These are phyloP conservation scores for Psix sp. DNA, from an alignment of 1,140 invertebrate genomes.

Conservation along the genomic window DNA sequence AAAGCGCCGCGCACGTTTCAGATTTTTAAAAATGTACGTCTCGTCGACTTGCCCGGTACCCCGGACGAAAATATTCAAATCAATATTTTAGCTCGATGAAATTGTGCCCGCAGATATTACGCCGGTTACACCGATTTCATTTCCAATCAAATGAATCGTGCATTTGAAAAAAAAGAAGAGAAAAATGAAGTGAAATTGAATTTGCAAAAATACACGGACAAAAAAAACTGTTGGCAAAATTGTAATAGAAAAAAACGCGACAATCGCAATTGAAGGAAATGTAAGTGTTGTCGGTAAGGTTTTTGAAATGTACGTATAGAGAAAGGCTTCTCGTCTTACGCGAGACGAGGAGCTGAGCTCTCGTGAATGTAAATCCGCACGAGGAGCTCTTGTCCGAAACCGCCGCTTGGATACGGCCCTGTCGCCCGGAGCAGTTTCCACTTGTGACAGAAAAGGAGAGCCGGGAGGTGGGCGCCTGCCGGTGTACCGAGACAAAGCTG, in stretches of 20 bases:
- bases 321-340: conserved; percentile 44
- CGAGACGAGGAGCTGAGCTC: conserved; percentile 7
- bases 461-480: conserved; percentile 8
- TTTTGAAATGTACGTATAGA: conserved; percentile 28
- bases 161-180: too few relatives aligned
- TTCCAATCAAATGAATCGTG: too few relatives aligned
- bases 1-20: not conserved
- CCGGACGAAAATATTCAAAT: conserved; percentile 11
- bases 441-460: conserved; percentile 57
- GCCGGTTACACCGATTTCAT: conserved; percentile 10
- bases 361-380: conserved; percentile 43
- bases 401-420: conserved; percentile 33
- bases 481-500: conserved; percentile 67
- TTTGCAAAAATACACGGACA: too few relatives aligned
- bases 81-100: conserved; percentile 32
- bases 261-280: too few relatives aligned
- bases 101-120: not conserved
- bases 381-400: conserved; percentile 26
- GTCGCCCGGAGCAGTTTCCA: conserved; percentile 64
- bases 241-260: too few relatives aligned
- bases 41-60: not conserved
- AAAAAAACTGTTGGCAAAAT: too few relatives aligned
- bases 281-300: conserved; percentile 24
- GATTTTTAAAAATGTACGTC: conserved; percentile 16
- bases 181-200: too few relatives aligned